Evolutionary conservation across 2,113 vertebrate species (phyloP).

Genomic region (Otocyon megalotis): DNA sequence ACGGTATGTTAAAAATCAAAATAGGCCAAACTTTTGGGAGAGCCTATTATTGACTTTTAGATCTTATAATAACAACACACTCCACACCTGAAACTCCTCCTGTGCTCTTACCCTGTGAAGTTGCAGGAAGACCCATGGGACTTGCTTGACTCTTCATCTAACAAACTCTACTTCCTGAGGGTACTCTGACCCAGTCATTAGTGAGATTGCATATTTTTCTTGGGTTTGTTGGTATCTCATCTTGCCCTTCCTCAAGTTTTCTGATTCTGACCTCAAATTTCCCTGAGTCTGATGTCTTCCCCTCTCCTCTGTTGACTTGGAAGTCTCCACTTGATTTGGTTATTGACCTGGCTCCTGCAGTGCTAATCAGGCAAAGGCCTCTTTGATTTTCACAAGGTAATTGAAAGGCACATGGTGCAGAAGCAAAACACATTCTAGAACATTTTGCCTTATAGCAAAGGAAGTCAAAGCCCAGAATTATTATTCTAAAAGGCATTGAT

Average conservation of each 20-base stretch:
- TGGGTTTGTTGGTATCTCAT: slow-evolving; percentile 13
- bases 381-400: not conserved
- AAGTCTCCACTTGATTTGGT: not conserved
- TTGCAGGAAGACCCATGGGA: not conserved
- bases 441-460: not conserved
- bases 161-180: not conserved
- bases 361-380: not conserved
- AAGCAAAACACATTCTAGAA: not conserved
- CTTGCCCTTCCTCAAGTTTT: not conserved
- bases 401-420: not conserved
- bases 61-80: not conserved
- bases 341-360: not conserved
- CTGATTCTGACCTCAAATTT: not conserved
- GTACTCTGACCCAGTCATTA: not conserved
- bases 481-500: not conserved
- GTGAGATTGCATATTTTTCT: not conserved
- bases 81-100: not conserved
- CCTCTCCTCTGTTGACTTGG: not conserved
- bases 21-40: not conserved
- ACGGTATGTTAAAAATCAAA: not conserved
- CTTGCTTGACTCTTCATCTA: not conserved
- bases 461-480: not conserved
- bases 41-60: not conserved
- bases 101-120: not conserved
- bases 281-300: not conserved